Conservation (phyloP, 2,888 invertebrate species). For the Mycalesis mineus region DNA sequence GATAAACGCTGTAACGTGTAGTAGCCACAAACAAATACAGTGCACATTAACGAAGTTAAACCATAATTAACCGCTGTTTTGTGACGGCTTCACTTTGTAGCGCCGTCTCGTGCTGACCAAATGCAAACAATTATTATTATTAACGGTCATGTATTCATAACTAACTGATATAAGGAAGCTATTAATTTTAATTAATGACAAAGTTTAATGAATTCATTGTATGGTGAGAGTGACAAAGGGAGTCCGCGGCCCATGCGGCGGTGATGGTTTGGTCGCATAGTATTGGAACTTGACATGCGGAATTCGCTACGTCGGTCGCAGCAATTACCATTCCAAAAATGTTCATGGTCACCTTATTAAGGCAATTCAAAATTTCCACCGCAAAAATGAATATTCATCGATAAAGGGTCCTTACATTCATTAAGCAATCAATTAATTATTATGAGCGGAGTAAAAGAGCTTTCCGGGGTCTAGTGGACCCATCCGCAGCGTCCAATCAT, state of each 20-base stretch:
- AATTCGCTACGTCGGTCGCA: too few relatives aligned
- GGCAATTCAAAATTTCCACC: neutral
- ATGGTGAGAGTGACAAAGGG: too few relatives aligned
- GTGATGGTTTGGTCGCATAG: too few relatives aligned
- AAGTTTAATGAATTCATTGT: too few relatives aligned
- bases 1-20: neutral
- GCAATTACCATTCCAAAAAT: too few relatives aligned
- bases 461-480: neutral
- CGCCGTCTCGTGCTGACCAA: neutral
- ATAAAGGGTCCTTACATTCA: neutral
- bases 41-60: neutral
- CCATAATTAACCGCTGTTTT: neutral
- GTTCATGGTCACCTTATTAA: neutral
- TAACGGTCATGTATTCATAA: neutral
- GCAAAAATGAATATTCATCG: slow-evolving; percentile 1
- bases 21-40: neutral
- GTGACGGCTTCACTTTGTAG: neutral
- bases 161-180: neutral
- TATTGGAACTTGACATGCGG: too few relatives aligned
- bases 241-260: too few relatives aligned
- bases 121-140: neutral
- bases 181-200: too few relatives aligned
- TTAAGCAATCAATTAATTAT: slow-evolving; percentile 6
- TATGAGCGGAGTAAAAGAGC: neutral
- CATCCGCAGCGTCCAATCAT: slow-evolving; percentile 4